A percentile compares a stretch with the other conserved stretches of the same genome.
Evolutionary conservation across 1,140 invertebrate species (phyloP).

Genomic region (Rhizoglyphus robini): DNA sequence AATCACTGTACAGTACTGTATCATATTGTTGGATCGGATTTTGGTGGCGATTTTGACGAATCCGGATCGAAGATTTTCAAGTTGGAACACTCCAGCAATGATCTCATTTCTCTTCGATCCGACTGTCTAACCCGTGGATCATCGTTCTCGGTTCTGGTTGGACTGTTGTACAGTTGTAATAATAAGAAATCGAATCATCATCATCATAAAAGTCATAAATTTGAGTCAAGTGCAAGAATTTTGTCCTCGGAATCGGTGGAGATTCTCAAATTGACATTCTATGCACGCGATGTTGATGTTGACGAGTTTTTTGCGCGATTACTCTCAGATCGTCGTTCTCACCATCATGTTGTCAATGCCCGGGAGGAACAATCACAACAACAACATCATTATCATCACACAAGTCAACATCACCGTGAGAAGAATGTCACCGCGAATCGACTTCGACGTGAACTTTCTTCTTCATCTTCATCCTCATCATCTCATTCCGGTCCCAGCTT

Average conservation of each 20-base stretch:
- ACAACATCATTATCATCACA: not conserved
- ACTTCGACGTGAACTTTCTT: not conserved
- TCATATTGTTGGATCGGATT: not conserved
- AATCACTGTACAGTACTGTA: not conserved
- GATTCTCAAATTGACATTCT: conserved; percentile 1
- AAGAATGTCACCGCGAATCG: not conserved
- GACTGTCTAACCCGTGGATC: not conserved
- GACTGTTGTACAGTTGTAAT: not conserved
- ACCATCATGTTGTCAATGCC: not conserved
- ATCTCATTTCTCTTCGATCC: not conserved
- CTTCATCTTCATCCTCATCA: not conserved
- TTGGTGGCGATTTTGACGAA: not conserved
- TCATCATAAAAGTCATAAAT: conserved; percentile 1
- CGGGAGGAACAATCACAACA: not conserved
- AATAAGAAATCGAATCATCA: not conserved
- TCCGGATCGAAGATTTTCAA: not conserved
- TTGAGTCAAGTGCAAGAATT: not conserved
- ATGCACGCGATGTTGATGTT: conserved; percentile 2
- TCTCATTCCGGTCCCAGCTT: conserved; percentile 44
- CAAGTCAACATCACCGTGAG: not conserved
- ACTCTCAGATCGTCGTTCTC: not conserved
- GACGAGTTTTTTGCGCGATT: not conserved
- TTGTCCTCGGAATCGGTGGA: not conserved
- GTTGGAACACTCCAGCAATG: conserved; percentile 1
- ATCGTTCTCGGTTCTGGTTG: conserved; percentile 1